These are phyloP conservation scores for Dynastes hyllus DNA, from an alignment of 2,888 invertebrate species.

Conservation along the genomic window DNA sequence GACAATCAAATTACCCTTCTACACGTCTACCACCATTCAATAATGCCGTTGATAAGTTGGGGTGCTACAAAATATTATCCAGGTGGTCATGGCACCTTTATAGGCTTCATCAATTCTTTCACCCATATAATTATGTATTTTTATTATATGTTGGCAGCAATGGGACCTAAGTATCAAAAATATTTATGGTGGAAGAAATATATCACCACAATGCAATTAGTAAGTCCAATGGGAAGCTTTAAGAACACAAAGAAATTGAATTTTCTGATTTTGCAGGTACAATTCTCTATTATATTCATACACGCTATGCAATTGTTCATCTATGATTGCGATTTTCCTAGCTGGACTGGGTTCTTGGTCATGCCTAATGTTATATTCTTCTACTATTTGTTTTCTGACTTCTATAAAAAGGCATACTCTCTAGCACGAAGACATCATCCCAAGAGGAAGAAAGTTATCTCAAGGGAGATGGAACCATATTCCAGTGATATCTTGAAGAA, in stretches of 20 bases:
- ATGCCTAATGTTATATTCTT: slow-evolving; percentile 94
- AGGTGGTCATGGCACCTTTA: slow-evolving; percentile 80
- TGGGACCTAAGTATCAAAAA: slow-evolving; percentile 82
- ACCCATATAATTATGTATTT: slow-evolving; percentile 88
- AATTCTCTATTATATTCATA: slow-evolving; percentile 89
- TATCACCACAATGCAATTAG: slow-evolving; percentile 85
- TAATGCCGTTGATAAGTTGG: slow-evolving; percentile 80
- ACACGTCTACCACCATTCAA: slow-evolving; percentile 94
- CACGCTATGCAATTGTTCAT: slow-evolving; percentile 89
- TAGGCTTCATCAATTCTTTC: slow-evolving; percentile 81
- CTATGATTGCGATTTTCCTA: slow-evolving; percentile 91
- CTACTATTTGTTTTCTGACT: slow-evolving; percentile 91
- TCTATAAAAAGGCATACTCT: slow-evolving; percentile 86
- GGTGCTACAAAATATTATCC: slow-evolving; percentile 56
- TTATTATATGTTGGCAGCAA: slow-evolving; percentile 83
- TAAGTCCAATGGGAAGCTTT: slow-evolving; percentile 67
- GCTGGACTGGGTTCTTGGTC: slow-evolving; percentile 86
- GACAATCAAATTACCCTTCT: slow-evolving; percentile 91
- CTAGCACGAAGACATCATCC: slow-evolving; percentile 7
- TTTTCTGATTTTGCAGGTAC: slow-evolving; percentile 76
- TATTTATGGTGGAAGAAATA: slow-evolving; percentile 90
- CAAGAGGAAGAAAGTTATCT: not conserved
- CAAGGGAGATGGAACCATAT: not conserved
- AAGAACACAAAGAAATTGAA: too few relatives aligned
- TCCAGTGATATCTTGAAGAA: not conserved